These are phyloP conservation scores for Phoenoteleia sp. DNA, from an alignment of 2,888 invertebrate genomes.

Conservation along the genomic window DNA sequence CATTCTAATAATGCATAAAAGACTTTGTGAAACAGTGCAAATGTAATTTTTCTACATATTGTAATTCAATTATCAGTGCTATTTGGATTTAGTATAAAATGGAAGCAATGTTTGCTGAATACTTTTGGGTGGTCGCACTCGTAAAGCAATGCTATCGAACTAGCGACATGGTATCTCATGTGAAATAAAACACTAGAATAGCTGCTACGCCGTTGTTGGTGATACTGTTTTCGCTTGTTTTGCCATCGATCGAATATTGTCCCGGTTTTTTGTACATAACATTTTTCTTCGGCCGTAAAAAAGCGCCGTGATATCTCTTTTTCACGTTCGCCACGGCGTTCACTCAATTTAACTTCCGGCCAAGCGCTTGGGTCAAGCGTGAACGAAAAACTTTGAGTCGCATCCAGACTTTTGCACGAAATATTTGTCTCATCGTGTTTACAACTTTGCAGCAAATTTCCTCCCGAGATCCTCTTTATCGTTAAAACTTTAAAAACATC, in stretches of 20 bases:
- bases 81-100: constrained; percentile 44
- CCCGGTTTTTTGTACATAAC: constrained; percentile 68
- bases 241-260: constrained; percentile 71
- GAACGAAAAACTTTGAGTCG: constrained; percentile 68
- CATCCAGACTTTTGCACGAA: constrained; percentile 58
- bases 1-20: constrained; percentile 6
- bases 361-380: constrained; percentile 68
- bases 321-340: constrained; percentile 56
- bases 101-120: constrained; percentile 20
- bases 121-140: constrained; percentile 51
- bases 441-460: constrained; percentile 54
- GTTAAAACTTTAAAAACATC: constrained; percentile 37
- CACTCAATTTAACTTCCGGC: constrained; percentile 71
- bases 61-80: constrained; percentile 24
- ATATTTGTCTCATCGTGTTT: constrained; percentile 63
- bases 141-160: constrained; percentile 58
- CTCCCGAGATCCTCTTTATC: constrained; percentile 52
- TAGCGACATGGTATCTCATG: constrained; percentile 45
- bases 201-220: constrained; percentile 35
- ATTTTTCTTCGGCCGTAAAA: constrained; percentile 69
- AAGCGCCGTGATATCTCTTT: constrained; percentile 65
- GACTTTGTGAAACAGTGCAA: constrained; percentile 37
- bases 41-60: constrained; percentile 7
- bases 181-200: constrained; percentile 62
- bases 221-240: constrained; percentile 65